Conservation (phyloP, 2,113 vertebrate species). For the Nerophis lumbriciformis region DNA sequence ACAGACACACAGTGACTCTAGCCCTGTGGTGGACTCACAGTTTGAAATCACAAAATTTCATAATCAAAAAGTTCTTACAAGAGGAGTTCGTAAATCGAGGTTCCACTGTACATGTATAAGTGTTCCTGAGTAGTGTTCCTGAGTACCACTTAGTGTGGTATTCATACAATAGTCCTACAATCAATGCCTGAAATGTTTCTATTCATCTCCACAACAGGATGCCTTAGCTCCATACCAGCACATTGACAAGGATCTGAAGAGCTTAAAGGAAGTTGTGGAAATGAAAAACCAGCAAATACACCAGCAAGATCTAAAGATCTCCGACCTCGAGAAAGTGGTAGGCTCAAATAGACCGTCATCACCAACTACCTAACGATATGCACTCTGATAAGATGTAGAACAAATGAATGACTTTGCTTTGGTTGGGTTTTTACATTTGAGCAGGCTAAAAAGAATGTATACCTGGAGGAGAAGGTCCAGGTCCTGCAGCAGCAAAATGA, state of each 20-base stretch:
- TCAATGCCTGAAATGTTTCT: slow-evolving; percentile 4
- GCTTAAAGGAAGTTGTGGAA: slow-evolving; percentile 89
- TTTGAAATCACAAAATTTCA: too few species aligned
- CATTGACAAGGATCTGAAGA: slow-evolving; percentile 90
- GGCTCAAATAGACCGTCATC: slow-evolving; percentile 49
- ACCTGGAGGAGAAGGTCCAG: slow-evolving; percentile 89
- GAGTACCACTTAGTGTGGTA: too few species aligned
- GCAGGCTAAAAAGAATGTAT: slow-evolving; percentile 90
- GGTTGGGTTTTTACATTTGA: slow-evolving; percentile 51
- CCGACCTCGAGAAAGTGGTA: slow-evolving; percentile 93
- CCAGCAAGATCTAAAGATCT: slow-evolving; percentile 90
- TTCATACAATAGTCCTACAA: too few species aligned
- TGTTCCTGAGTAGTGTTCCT: too few species aligned
- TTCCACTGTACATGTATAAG: too few species aligned
- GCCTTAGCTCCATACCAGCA: slow-evolving; percentile 88
- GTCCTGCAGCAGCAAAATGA: slow-evolving; percentile 95
- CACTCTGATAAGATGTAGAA: not conserved
- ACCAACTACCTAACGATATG: not conserved
- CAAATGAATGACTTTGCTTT: slow-evolving; percentile 54
- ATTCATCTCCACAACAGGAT: slow-evolving; percentile 64
- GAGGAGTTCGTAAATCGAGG: too few species aligned
- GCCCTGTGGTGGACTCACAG: too few species aligned
- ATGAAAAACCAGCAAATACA: slow-evolving; percentile 98
- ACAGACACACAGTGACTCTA: too few species aligned
- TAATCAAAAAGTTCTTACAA: too few species aligned